phyloP scores from a whole-genome alignment of 2,888 invertebrate genomes.

The Ophion ventricosus region DNA sequence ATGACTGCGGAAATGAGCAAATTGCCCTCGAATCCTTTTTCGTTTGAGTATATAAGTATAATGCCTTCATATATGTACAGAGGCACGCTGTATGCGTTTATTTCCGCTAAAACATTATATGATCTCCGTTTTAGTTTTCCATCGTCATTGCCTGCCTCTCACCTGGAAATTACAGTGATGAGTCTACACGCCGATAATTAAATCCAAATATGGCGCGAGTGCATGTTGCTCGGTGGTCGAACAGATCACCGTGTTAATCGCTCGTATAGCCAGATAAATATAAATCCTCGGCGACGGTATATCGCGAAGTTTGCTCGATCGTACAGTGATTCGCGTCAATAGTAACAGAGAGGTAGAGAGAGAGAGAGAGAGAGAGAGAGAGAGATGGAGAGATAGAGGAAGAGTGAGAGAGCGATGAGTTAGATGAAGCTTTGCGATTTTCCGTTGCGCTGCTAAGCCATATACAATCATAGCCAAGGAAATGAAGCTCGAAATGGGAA shows the following conservation, averaged over 20 bases:
- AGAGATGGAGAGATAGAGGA: not conserved
- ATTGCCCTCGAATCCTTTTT: slow-evolving; percentile 7
- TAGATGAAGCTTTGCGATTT: slow-evolving; percentile 29
- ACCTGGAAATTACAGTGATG: slow-evolving; percentile 56
- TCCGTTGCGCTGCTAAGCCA: slow-evolving; percentile 2
- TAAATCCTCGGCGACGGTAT: slow-evolving; percentile 45
- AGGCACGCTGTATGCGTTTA: not conserved
- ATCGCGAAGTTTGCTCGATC: slow-evolving; percentile 47
- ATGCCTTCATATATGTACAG: not conserved
- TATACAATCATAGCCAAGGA: slow-evolving; percentile 67
- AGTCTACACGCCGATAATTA: slow-evolving; percentile 65
- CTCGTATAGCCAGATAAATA: slow-evolving; percentile 30
- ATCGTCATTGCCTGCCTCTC: slow-evolving; percentile 12
- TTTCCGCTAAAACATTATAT: slow-evolving; percentile 10
- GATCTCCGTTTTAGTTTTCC: slow-evolving; percentile 24
- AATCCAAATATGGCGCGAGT: slow-evolving; percentile 71
- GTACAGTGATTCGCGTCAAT: slow-evolving; percentile 28
- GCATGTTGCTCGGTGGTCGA: slow-evolving; percentile 67
- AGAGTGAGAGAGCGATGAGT: slow-evolving; percentile 9
- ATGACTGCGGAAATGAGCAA: not conserved
- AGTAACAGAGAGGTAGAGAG: slow-evolving; percentile 1
- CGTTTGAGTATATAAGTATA: not conserved
- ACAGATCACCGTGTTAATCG: slow-evolving; percentile 26
- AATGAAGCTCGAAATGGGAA: slow-evolving; percentile 64
- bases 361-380: not conserved